phyloP scores from a whole-genome alignment of 2,797 vertebrate genomes.

The Chaunax sp. region DNA sequence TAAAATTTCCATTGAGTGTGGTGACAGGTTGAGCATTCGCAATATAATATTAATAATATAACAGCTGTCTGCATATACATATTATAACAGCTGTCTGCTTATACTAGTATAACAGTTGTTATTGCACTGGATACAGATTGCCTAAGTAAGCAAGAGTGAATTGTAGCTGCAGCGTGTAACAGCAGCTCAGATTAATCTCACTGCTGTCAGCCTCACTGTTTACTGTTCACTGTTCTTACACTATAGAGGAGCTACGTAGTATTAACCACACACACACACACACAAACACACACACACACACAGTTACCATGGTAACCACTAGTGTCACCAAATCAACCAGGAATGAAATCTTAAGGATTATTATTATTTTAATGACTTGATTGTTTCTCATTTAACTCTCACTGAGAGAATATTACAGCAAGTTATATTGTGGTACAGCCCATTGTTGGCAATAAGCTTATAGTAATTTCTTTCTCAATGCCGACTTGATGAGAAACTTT shows the following conservation, averaged over 20 bases:
- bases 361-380: neutral
- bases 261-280: neutral
- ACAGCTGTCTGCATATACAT: too few relatives aligned
- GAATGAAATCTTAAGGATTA: neutral
- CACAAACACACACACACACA: neutral
- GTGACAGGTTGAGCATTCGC: too few relatives aligned
- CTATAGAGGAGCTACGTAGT: neutral
- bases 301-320: constrained; percentile 22
- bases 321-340: neutral
- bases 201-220: neutral
- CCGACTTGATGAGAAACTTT: constrained; percentile 5
- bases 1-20: too few relatives aligned
- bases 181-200: neutral
- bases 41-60: too few relatives aligned
- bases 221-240: neutral
- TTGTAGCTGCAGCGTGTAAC: neutral
- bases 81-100: too few relatives aligned
- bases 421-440: neutral
- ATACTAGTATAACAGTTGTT: neutral
- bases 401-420: neutral
- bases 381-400: neutral
- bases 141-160: neutral
- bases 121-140: neutral
- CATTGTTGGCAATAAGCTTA: neutral
- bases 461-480: constrained; percentile 5